These are phyloP conservation scores for Caenorhabditis sulstoni DNA, from an alignment of 2,888 invertebrate genomes.

Conservation along the genomic window DNA sequence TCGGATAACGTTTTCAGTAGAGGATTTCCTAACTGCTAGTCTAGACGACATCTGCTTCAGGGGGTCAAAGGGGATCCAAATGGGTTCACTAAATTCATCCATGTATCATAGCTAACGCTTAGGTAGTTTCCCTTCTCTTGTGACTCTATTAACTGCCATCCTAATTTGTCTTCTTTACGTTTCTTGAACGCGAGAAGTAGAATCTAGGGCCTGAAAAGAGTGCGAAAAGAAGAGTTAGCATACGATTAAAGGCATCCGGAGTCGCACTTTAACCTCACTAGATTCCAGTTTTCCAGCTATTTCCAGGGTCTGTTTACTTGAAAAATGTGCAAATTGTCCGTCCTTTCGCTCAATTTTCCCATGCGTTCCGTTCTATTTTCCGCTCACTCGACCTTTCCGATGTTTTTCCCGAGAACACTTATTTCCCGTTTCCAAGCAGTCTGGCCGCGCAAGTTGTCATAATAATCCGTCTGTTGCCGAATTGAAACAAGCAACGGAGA, in stretches of 20 bases:
- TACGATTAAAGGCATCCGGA: constrained; percentile 1
- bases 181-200: constrained; percentile 14
- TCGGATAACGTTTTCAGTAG: too few species aligned
- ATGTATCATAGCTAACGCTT: too few species aligned
- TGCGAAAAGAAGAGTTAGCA: constrained; percentile 9
- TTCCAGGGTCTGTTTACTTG: constrained; percentile 1
- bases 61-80: too few species aligned
- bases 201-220: constrained; percentile 1
- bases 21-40: too few species aligned
- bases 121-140: too few species aligned
- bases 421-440: constrained; percentile 8
- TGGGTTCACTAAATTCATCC: too few species aligned
- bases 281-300: background rate
- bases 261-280: constrained; percentile 1
- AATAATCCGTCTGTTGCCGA: constrained; percentile 31
- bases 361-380: background rate
- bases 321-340: constrained; percentile 1
- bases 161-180: background rate
- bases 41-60: too few species aligned
- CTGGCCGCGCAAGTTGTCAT: background rate
- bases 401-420: constrained; percentile 4
- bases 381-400: background rate
- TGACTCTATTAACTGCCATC: too few species aligned
- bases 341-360: background rate
- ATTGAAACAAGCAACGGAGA: constrained; percentile 18